Conservation (phyloP, 1,140 invertebrate genomes). For the Kradibia gibbosae region DNA sequence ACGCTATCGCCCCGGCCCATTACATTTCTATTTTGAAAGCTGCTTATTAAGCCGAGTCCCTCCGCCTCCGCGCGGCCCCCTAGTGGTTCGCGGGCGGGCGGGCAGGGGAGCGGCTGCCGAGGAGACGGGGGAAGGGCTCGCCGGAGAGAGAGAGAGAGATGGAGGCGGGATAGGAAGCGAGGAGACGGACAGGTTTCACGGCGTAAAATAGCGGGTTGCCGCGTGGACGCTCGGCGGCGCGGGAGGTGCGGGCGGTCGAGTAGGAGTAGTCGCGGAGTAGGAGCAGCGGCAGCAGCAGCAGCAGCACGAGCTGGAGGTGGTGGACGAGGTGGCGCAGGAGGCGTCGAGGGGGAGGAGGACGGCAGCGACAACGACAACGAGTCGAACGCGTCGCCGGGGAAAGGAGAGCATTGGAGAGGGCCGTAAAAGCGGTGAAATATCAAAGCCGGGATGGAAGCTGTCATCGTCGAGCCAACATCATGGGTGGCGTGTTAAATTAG, state of each 20-base stretch:
- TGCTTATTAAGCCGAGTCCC: slow-evolving; percentile 71
- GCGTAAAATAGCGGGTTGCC: slow-evolving; percentile 72
- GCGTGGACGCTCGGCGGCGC: slow-evolving; percentile 57
- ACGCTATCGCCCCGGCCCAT: slow-evolving; percentile 64
- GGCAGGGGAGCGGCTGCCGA: too few relatives aligned
- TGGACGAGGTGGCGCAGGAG: slow-evolving; percentile 48
- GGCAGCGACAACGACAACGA: slow-evolving; percentile 6
- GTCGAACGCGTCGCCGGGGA: slow-evolving; percentile 51
- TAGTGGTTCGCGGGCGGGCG: too few relatives aligned
- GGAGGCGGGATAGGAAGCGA: slow-evolving; percentile 34
- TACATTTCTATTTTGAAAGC: slow-evolving; percentile 75
- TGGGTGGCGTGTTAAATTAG: slow-evolving; percentile 78
- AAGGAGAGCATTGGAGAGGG: slow-evolving; percentile 58
- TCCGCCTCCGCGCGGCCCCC: slow-evolving; percentile 56
- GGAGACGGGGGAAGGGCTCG: too few relatives aligned
- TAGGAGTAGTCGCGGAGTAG: not conserved
- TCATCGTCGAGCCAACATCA: slow-evolving; percentile 77
- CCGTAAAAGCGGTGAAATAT: slow-evolving; percentile 75
- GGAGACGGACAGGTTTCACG: slow-evolving; percentile 73
- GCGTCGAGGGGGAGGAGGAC: not conserved
- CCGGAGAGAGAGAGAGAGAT: too few relatives aligned
- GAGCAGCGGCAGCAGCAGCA: not conserved
- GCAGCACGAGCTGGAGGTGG: slow-evolving; percentile 50
- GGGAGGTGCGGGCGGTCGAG: too few relatives aligned
- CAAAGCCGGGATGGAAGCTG: slow-evolving; percentile 77